These are phyloP conservation scores for Mionectes macconnelli DNA, from an alignment of 2,113 vertebrate species.

Conservation along the genomic window DNA sequence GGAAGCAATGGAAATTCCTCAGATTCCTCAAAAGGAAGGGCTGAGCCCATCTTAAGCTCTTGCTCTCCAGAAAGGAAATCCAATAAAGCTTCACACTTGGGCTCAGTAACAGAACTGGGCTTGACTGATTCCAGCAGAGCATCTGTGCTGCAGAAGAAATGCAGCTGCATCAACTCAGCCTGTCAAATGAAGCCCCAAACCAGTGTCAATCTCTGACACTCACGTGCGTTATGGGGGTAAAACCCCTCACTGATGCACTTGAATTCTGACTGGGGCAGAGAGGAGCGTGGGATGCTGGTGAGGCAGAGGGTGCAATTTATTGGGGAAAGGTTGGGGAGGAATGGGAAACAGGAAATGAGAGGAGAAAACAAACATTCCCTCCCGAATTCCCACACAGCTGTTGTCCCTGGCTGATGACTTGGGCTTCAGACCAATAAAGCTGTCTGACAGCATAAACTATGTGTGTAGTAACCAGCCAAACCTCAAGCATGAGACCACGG, in stretches of 20 bases:
- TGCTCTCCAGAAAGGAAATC: slow-evolving; percentile 61
- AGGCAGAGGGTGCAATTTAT: neutral
- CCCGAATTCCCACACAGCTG: slow-evolving; percentile 42
- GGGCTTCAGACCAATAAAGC: slow-evolving; percentile 18
- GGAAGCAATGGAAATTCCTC: slow-evolving; percentile 74
- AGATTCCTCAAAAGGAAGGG: slow-evolving; percentile 62
- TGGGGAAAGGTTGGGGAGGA: neutral
- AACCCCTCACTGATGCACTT: fast-evolving
- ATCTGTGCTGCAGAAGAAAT: neutral
- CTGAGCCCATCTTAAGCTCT: slow-evolving; percentile 47
- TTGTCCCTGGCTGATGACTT: neutral
- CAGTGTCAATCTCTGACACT: fast-evolving
- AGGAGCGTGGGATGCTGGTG: neutral
- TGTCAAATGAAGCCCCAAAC: neutral
- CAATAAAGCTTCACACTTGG: slow-evolving; percentile 33
- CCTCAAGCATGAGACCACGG: neutral
- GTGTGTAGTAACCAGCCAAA: neutral
- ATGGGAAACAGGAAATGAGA: slow-evolving; percentile 26
- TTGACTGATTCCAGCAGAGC: neutral
- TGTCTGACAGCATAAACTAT: neutral
- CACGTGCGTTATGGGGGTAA: fast-evolving
- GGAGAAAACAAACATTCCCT: slow-evolving; percentile 6
- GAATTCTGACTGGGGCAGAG: neutral
- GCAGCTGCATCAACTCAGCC: neutral
- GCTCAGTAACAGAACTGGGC: neutral